Evolutionary conservation across 2,888 invertebrate genomes (phyloP).

Genomic region (Sericinus montela): DNA sequence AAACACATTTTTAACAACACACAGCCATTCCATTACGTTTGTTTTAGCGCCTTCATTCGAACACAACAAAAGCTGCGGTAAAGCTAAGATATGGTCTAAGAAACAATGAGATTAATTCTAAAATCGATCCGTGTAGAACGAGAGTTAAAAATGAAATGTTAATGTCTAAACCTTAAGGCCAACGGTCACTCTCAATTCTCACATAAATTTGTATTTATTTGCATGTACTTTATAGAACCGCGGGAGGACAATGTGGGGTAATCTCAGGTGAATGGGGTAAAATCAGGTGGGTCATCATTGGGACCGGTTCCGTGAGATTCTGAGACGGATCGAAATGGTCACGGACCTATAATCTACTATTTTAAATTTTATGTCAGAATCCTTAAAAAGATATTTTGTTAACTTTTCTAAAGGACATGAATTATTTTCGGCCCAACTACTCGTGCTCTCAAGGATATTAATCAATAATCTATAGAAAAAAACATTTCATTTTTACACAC

Average conservation of each 20-base stretch:
- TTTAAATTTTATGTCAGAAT: not conserved
- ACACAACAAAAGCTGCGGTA: too few relatives aligned
- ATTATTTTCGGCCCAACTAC: too few relatives aligned
- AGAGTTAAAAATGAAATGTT: slow-evolving; percentile 45
- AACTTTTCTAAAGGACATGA: too few relatives aligned
- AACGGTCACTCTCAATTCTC: slow-evolving; percentile 52
- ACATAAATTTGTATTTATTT: slow-evolving; percentile 63
- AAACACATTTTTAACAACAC: not conserved
- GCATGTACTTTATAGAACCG: slow-evolving; percentile 34
- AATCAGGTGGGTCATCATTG: slow-evolving; percentile 29
- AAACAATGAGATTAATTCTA: not conserved
- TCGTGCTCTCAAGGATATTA: too few relatives aligned
- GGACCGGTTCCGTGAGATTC: slow-evolving; percentile 15
- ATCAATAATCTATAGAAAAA: too few relatives aligned
- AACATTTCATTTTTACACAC: too few relatives aligned
- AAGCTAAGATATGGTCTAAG: too few relatives aligned
- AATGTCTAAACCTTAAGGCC: slow-evolving; percentile 31
- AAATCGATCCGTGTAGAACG: slow-evolving; percentile 24
- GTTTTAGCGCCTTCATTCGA: too few relatives aligned
- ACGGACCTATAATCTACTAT: not conserved
- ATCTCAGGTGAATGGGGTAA: slow-evolving; percentile 28
- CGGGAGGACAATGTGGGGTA: slow-evolving; percentile 26
- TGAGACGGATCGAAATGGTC: not conserved
- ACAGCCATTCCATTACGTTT: not conserved
- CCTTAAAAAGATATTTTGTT: too few relatives aligned